These are phyloP conservation scores for Burhinus oedicnemus DNA, from an alignment of 2,113 vertebrate species.

Conservation along the genomic window DNA sequence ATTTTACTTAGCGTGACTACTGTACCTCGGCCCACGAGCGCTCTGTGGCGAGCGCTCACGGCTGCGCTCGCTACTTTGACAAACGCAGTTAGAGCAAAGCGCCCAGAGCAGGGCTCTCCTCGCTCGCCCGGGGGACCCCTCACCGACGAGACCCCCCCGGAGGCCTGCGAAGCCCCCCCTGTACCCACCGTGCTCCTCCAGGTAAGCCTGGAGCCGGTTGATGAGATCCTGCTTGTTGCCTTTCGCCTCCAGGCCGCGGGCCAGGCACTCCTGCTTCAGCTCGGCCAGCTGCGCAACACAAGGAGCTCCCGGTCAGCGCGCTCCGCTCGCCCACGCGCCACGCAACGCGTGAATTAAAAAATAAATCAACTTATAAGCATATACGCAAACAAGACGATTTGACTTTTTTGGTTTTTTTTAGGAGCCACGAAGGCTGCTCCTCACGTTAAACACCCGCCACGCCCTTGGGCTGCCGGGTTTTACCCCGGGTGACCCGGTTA, in stretches of 20 bases:
- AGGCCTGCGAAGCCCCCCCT: no score
- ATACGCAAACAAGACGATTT: no score
- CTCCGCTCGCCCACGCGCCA: no score
- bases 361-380: no score
- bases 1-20: neutral
- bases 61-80: neutral
- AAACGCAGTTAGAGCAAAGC: no score
- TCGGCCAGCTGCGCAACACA: conserved; percentile 81
- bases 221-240: conserved; percentile 94
- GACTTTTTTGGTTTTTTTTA: no score
- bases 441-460: no score
- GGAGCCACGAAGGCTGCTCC: no score
- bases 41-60: neutral
- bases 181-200: conserved; percentile 89
- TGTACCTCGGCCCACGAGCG: neutral
- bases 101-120: neutral
- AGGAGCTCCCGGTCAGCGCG: no score
- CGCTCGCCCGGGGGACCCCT: neutral
- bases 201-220: conserved; percentile 86
- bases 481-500: neutral
- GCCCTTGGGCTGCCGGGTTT: no score
- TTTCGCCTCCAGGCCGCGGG: conserved; percentile 87
- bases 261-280: conserved; percentile 90
- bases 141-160: no score
- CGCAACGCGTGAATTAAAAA: no score